phyloP scores from a whole-genome alignment of 2,797 vertebrate species.

The Erithacus rubecula region DNA sequence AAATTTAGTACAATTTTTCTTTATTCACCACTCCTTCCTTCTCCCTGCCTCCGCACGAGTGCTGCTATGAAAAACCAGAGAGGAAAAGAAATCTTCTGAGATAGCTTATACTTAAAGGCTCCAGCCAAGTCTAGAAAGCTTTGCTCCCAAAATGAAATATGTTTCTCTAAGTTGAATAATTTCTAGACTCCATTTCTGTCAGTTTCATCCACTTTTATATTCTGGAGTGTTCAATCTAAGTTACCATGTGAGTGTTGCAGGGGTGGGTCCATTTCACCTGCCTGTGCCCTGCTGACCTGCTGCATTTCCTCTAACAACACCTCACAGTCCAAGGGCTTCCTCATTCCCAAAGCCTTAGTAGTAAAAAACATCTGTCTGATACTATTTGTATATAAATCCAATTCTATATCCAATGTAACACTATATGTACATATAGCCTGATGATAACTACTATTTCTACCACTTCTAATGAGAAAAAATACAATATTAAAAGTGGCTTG shows the following conservation, averaged over 20 bases:
- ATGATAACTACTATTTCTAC: neutral
- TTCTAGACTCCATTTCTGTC: neutral
- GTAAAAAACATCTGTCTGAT: neutral
- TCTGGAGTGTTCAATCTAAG: neutral
- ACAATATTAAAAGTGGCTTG: neutral
- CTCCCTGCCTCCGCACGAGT: neutral
- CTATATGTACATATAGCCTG: neutral
- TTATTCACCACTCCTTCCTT: neutral
- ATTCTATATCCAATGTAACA: neutral
- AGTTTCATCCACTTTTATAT: neutral
- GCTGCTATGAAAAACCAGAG: neutral
- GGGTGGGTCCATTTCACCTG: neutral
- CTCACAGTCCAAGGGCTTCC: neutral
- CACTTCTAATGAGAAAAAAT: neutral
- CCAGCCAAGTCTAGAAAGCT: neutral
- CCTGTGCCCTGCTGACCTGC: neutral
- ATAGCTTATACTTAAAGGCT: neutral
- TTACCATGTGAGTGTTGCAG: neutral
- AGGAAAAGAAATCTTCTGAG: neutral
- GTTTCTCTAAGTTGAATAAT: neutral
- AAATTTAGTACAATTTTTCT: neutral
- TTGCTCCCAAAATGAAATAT: neutral
- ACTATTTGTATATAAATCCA: neutral
- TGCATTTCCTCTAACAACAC: neutral
- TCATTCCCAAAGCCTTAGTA: neutral